Evolutionary conservation across 2,113 vertebrate species (phyloP), one percentile per base, ranked within the genome.

Genomic region (Alethe castanea): DNA sequence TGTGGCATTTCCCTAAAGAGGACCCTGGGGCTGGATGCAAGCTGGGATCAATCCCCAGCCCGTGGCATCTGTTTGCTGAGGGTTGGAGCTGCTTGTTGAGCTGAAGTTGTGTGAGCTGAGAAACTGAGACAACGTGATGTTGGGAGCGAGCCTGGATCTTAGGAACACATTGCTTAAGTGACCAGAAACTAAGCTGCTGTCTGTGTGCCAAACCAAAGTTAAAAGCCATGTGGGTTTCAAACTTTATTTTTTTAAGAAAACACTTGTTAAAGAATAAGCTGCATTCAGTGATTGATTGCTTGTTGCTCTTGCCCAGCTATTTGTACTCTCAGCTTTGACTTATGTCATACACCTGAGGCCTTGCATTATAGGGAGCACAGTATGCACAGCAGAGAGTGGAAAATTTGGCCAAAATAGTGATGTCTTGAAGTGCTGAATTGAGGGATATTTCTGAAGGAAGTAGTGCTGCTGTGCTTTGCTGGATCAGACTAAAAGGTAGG

Each of bases 201-300:
- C 40, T n/a, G 29, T 60, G 57, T 94, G 70, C 69, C 91, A 95
- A 88, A 79, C 56, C 53, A 45, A 83, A 89, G 83, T 92, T 86
- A 81, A 84, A 88, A 88, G 66, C 48, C n/a, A n/a, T 48, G 52
- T 36, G 77, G 17, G n/a, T 79, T 95, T 91, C 15, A 2, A 88
- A 74, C 15, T 10, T 66, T 18, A 6, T 44, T 90, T 38, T 45
- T 42, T 52, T 19, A 15, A 31, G 38, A 48, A 36, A 42, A 38
- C 29, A 25, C 16, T 31, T 56, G 52, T 89, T 84, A 78, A 84
- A 78, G 56, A 64, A 23, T 84, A 60, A 92, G 28, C 40, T 74
- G 56, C 19, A 18, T 74, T 91, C 35, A 9, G 1, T 94, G 69
- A 47, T 31, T 44, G 77, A 53, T 86, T 65, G 44, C 36, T 87